phyloP scores from a whole-genome alignment of 2,113 vertebrate genomes.

The Peromyscus leucopus region DNA sequence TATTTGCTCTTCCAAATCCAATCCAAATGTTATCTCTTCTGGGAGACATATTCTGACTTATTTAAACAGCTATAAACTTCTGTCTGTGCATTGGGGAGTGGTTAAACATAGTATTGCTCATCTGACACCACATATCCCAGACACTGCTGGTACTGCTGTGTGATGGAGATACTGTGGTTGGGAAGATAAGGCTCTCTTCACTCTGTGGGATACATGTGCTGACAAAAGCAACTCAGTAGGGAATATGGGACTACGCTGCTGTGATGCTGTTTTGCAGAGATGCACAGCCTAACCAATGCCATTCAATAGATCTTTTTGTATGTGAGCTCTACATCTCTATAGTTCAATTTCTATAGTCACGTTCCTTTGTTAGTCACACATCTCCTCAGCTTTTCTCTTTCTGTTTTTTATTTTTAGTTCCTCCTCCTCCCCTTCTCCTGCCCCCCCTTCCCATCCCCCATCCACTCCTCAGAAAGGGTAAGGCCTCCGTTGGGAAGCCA shows the following conservation, averaged over 20 bases:
- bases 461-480: too few relatives aligned
- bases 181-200: not conserved
- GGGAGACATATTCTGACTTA: conserved; percentile 35
- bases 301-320: not conserved
- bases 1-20: conserved; percentile 35
- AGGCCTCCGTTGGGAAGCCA: too few relatives aligned
- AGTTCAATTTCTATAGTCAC: not conserved
- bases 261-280: not conserved
- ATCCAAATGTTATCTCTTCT: conserved; percentile 44
- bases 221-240: not conserved
- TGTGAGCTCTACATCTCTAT: not conserved
- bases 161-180: not conserved
- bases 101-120: not conserved
- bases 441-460: too few relatives aligned
- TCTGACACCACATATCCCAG: not conserved
- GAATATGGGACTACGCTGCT: not conserved
- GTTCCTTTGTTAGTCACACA: not conserved
- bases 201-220: not conserved
- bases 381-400: not conserved
- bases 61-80: not conserved
- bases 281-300: not conserved
- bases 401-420: too few relatives aligned
- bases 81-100: not conserved
- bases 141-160: not conserved
- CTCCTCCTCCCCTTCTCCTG: too few relatives aligned